Conservation (phyloP, 53 echinoderm and acorn worm species). For the Echinometra lucunter region DNA sequence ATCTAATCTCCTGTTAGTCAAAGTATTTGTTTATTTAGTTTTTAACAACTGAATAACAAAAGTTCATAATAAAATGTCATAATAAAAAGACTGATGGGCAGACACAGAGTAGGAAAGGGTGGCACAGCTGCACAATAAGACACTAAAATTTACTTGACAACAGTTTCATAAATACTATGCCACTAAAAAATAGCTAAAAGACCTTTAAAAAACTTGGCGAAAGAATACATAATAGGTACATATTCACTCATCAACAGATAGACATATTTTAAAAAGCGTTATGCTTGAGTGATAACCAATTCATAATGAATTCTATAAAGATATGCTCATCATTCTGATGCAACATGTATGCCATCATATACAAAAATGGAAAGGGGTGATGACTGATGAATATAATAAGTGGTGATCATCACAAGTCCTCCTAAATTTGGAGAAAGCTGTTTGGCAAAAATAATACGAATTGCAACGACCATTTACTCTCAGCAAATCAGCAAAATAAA, state of each 20-base stretch:
- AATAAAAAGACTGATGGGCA: background rate
- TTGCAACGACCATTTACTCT: background rate
- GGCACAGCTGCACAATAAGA: background rate
- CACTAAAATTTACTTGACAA: background rate
- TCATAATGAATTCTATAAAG: background rate
- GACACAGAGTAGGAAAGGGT: background rate
- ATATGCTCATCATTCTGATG: background rate
- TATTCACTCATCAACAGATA: too few species aligned
- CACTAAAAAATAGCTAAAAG: background rate
- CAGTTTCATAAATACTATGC: background rate
- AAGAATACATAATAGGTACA: too few species aligned
- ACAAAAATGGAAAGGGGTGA: background rate
- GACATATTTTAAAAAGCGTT: too few species aligned
- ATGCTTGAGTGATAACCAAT: too few species aligned
- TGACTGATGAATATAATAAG: background rate
- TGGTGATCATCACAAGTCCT: background rate
- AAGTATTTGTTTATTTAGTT: too few species aligned
- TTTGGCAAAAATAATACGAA: background rate
- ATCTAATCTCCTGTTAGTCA: constrained; percentile 27
- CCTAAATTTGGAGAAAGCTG: background rate
- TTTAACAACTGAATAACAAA: too few species aligned
- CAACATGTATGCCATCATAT: background rate
- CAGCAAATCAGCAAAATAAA: constrained; percentile 4
- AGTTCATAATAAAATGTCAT: too few species aligned
- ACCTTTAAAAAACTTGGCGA: background rate